Conservation (phyloP, 1,140 invertebrate genomes). For the Antheraea mylitta region DNA sequence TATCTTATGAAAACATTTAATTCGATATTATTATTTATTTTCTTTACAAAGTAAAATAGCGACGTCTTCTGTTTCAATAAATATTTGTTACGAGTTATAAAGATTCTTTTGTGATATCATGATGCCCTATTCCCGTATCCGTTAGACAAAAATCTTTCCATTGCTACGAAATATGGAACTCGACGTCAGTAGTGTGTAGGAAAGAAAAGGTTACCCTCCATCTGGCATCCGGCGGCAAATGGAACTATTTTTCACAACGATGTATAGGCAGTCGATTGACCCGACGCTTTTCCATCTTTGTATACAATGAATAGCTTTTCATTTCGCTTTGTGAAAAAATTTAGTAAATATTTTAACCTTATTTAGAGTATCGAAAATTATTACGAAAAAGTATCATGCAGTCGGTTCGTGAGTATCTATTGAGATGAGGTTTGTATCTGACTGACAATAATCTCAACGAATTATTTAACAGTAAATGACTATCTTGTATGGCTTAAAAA, state of each 20-base stretch:
- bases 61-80: not conserved
- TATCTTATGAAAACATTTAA: too few relatives aligned
- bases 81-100: not conserved
- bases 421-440: too few relatives aligned
- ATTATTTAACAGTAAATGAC: too few relatives aligned
- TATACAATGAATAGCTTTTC: not conserved
- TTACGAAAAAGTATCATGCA: too few relatives aligned
- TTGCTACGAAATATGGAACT: constrained; percentile 21
- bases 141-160: constrained; percentile 18
- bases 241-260: constrained; percentile 35
- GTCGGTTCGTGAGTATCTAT: too few relatives aligned
- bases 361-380: too few relatives aligned
- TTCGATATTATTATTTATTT: too few relatives aligned
- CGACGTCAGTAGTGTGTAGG: constrained; percentile 14
- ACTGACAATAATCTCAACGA: too few relatives aligned
- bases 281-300: constrained; percentile 19
- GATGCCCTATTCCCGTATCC: constrained; percentile 11
- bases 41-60: too few relatives aligned
- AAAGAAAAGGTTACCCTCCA: constrained; percentile 27
- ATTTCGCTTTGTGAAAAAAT: not conserved
- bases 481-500: too few relatives aligned
- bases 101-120: constrained; percentile 16
- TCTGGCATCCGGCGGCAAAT: constrained; percentile 28
- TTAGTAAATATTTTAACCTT: too few relatives aligned
- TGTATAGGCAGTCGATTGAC: constrained; percentile 26